A percentile compares a stretch with the other conserved stretches of the same genome.
phyloP scores from a whole-genome alignment of 92 coral and sea anemone species.

The Diadumene lineata region DNA sequence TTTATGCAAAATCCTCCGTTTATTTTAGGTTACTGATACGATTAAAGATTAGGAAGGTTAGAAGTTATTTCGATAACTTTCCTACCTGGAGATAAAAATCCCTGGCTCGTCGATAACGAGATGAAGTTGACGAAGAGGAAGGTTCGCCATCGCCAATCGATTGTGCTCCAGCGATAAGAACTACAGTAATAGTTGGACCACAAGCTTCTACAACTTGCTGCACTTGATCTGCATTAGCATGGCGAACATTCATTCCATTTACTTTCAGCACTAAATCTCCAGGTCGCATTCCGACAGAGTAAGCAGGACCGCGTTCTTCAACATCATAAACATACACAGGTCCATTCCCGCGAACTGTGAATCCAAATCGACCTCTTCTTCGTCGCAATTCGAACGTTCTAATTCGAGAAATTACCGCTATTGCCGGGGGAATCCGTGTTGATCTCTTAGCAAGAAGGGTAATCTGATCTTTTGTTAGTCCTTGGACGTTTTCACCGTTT shows the following conservation, averaged over 20 bases:
- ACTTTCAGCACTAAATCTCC: conserved; percentile 92
- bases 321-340: conserved; percentile 88
- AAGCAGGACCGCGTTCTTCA: conserved; percentile 84
- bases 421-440: conserved; percentile 94
- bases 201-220: conserved; percentile 76
- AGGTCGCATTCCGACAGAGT: conserved; percentile 78
- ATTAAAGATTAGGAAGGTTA: background rate
- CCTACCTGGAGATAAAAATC: conserved; percentile 91
- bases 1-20: background rate
- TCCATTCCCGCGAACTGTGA: conserved; percentile 91
- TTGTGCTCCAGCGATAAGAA: conserved; percentile 87
- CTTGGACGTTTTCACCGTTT: conserved; percentile 94
- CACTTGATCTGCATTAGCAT: conserved; percentile 78
- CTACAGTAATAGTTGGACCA: conserved; percentile 81
- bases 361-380: conserved; percentile 85
- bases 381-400: conserved; percentile 91
- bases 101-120: conserved; percentile 78
- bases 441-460: conserved; percentile 79
- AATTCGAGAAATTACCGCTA: conserved; percentile 97
- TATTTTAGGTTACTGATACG: background rate
- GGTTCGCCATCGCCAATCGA: conserved; percentile 80
- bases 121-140: conserved; percentile 61
- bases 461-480: conserved; percentile 81
- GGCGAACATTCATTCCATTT: conserved; percentile 80
- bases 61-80: background rate